A percentile compares a stretch with the other conserved stretches of the same genome.
Conservation (phyloP, 2,888 invertebrate species). For the Teleiodes luculella region DNA sequence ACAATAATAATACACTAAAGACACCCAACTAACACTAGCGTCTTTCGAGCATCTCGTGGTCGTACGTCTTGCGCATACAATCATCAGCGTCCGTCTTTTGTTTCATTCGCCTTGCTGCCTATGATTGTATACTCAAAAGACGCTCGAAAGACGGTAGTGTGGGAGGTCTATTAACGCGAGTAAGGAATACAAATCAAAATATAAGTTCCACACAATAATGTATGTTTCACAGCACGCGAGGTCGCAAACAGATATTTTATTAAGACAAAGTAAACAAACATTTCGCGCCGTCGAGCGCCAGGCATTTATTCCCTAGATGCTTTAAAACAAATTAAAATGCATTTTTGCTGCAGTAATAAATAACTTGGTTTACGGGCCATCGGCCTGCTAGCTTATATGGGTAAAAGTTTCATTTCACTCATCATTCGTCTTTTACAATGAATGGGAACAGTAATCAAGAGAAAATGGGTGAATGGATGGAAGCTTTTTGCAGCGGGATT, state of each 20-base stretch:
- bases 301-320: conserved; percentile 43
- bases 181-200: background rate
- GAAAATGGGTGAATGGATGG: background rate
- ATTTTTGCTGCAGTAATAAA: conserved; percentile 47
- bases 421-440: conserved; percentile 12
- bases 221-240: background rate
- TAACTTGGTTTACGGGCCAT: conserved; percentile 32
- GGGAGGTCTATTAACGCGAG: too few relatives aligned
- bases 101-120: too few relatives aligned
- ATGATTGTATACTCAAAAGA: too few relatives aligned
- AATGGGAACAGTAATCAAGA: conserved; percentile 1
- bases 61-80: too few relatives aligned
- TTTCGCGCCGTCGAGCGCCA: conserved; percentile 25
- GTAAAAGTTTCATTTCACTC: conserved; percentile 12
- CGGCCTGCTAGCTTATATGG: conserved; percentile 22
- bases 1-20: too few relatives aligned
- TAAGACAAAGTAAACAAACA: conserved; percentile 32
- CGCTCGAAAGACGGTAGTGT: too few relatives aligned
- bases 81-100: too few relatives aligned
- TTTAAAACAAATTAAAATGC: conserved; percentile 51
- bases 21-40: too few relatives aligned
- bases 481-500: background rate
- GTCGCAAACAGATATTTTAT: conserved; percentile 28
- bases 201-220: background rate
- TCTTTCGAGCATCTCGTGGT: too few relatives aligned